Base-by-base conservation (phyloP, 2,888 invertebrate genomes). In the Cyclophora albipunctata region DNA sequence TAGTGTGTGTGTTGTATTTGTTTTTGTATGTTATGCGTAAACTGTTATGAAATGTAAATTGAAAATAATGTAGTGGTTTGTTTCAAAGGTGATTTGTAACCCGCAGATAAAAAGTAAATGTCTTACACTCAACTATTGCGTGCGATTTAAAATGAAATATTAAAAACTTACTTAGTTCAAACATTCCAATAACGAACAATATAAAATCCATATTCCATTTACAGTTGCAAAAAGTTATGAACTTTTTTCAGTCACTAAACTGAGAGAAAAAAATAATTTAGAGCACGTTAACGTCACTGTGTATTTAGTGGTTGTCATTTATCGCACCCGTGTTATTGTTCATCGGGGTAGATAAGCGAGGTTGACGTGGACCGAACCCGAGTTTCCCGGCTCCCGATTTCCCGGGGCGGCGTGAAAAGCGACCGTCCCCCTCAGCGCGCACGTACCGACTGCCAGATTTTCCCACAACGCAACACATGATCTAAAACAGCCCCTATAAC, bases 391-490 rank as follows among this genome's bases (percentile, higher is more conserved):
- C 47, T 42, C 45, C 40, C 47, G 51, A 47, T 45, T 6, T 35
- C 52, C 54, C 56, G 56, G 48, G 56, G 48, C 48, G 45, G 49
- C 46, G 50, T 55, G 56, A 58, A 60, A 52, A 46, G 67, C 83
- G 83, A 71, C 75, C 58, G 52, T 46, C 51, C 73, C 59, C 72
- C 65, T 55, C 72, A 72, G 61, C 68, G 67, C 69, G 69, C 71
- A 69, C 66, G 61, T 66, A 66, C 58, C 55, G 51, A 78, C 75
- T 71, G 69, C 63, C 72, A 64, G 73, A 63, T 81, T 81, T 82
- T 75, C 80, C 75, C 69, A 60, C 43, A 69, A 72, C 78, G 78
- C 84, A 82, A 84, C 84, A 84, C 81, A 84, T 84, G 84, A 81
- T 82, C 81, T 67, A 72, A 79, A 81, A 78, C 84, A 81, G 78